phyloP scores from a whole-genome alignment of 2,113 vertebrate species.

The Peromyscus leucopus region DNA sequence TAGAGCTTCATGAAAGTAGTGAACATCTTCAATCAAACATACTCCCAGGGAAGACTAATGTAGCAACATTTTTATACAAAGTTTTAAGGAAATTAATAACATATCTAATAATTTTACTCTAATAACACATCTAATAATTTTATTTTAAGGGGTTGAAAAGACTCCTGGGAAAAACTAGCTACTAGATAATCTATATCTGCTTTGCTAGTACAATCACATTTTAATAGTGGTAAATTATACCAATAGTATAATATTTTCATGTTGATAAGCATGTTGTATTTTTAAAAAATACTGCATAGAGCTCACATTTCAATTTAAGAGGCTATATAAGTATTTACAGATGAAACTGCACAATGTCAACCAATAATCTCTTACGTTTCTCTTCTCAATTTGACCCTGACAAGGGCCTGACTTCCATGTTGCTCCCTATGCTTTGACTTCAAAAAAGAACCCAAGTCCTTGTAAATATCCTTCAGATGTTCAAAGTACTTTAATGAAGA shows the following conservation, averaged over 20 bases:
- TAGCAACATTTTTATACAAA: conserved; percentile 73
- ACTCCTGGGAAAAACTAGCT: conserved; percentile 29
- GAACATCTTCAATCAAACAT: conserved; percentile 83
- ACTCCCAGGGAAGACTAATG: conserved; percentile 74
- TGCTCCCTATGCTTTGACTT: conserved; percentile 5
- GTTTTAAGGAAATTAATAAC: conserved; percentile 39
- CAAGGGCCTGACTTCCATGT: neutral
- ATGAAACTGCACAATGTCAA: neutral
- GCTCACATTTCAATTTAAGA: neutral
- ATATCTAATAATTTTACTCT: neutral
- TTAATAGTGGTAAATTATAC: neutral
- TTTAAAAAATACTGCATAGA: neutral
- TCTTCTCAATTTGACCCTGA: neutral
- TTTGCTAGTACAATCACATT: conserved; percentile 21
- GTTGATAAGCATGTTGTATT: neutral
- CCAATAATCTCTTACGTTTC: neutral
- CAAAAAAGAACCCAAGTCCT: neutral
- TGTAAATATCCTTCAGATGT: neutral
- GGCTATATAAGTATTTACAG: conserved; percentile 23
- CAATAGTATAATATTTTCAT: neutral
- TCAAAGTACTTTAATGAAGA: conserved; percentile 13
- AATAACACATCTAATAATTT: neutral
- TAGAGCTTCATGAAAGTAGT: conserved; percentile 89
- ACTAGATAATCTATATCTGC: neutral
- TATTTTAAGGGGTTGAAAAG: conserved; percentile 32